Evolutionary conservation across 2,797 vertebrate genomes (phyloP).

Genomic region (Lerista edwardsae): DNA sequence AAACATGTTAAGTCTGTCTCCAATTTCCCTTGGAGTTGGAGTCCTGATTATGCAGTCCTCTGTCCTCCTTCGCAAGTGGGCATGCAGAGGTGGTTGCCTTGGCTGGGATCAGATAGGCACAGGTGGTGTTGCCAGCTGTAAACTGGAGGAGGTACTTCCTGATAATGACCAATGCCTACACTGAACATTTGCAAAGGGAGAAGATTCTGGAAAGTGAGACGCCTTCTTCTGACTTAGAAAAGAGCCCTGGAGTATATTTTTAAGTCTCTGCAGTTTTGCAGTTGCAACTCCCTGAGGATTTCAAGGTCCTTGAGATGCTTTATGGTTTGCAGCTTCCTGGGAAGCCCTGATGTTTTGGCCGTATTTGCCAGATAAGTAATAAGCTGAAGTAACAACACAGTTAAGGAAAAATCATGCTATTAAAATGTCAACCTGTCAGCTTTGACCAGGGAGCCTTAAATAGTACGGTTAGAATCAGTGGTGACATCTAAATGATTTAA

Average conservation of each 20-base stretch:
- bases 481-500: no score
- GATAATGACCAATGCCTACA: constrained; percentile 72
- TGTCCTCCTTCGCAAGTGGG: constrained; percentile 65
- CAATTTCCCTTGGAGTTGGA: constrained; percentile 24
- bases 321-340: constrained; percentile 15
- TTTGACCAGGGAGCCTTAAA: neutral
- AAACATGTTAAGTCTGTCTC: neutral
- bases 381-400: neutral
- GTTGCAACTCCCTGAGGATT: neutral
- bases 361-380: neutral
- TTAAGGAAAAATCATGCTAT: neutral
- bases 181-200: constrained; percentile 60
- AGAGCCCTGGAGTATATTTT: constrained; percentile 29
- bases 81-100: constrained; percentile 71
- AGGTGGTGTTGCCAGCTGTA: constrained; percentile 74
- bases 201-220: constrained; percentile 49
- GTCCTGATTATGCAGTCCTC: constrained; percentile 56
- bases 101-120: constrained; percentile 70
- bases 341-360: neutral
- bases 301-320: neutral
- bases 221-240: constrained; percentile 65
- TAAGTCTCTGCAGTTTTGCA: constrained; percentile 6
- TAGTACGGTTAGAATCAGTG: neutral
- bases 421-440: neutral
- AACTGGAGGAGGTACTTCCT: constrained; percentile 74